phyloP scores from a whole-genome alignment of 2,888 invertebrate species.

The Aspidiotus destructor region DNA sequence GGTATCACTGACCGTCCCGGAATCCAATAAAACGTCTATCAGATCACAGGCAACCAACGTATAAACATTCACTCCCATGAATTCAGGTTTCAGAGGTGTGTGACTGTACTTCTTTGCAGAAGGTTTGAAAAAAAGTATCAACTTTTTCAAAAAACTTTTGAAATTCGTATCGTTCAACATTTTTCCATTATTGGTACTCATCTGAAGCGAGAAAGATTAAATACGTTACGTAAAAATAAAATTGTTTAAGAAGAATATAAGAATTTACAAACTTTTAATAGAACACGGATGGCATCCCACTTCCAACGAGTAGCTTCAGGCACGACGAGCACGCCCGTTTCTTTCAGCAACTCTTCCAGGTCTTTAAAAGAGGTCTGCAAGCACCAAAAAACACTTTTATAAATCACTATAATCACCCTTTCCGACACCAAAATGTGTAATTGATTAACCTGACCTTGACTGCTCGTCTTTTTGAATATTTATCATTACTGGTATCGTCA shows the following conservation, averaged over 20 bases:
- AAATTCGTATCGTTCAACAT: slow-evolving; percentile 57
- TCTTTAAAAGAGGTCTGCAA: slow-evolving; percentile 43
- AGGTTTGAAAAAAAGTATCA: slow-evolving; percentile 78
- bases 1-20: slow-evolving; percentile 49
- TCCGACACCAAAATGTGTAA: too few relatives aligned
- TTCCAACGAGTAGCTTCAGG: slow-evolving; percentile 81
- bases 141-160: slow-evolving; percentile 58
- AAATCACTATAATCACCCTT: neutral
- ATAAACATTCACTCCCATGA: slow-evolving; percentile 41
- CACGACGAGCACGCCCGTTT: slow-evolving; percentile 67
- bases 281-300: slow-evolving; percentile 79
- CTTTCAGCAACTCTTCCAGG: slow-evolving; percentile 60
- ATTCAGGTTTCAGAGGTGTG: slow-evolving; percentile 55
- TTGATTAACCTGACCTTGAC: slow-evolving; percentile 6
- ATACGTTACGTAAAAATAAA: neutral
- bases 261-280: slow-evolving; percentile 52
- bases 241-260: neutral
- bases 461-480: neutral
- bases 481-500: neutral
- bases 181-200: slow-evolving; percentile 47
- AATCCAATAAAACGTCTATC: slow-evolving; percentile 60
- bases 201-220: slow-evolving; percentile 40
- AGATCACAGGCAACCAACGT: slow-evolving; percentile 51
- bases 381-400: neutral
- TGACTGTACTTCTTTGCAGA: slow-evolving; percentile 78